These are phyloP conservation scores for Gnathonemus echidnorhynchus DNA, from an alignment of 2,113 vertebrate species.

Conservation along the genomic window DNA sequence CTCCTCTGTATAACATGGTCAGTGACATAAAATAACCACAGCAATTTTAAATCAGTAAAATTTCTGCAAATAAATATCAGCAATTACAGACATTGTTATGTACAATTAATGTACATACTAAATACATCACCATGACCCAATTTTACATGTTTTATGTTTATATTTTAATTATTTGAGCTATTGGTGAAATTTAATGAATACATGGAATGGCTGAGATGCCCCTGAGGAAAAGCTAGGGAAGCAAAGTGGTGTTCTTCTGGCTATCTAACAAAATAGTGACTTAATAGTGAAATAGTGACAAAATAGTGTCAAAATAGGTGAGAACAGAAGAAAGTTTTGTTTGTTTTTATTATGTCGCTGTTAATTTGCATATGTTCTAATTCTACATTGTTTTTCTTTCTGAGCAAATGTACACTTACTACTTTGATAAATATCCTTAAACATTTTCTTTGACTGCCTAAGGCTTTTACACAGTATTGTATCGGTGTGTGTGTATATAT, in stretches of 20 bases:
- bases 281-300: background rate
- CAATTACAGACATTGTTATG: background rate
- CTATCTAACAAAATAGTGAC: background rate
- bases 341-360: background rate
- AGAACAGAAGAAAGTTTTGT: background rate
- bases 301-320: background rate
- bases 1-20: conserved; percentile 53
- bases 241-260: background rate
- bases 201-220: background rate
- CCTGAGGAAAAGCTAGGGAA: no score
- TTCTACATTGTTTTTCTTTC: background rate
- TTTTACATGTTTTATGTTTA: background rate
- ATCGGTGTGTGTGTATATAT: background rate
- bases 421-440: background rate
- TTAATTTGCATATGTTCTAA: background rate
- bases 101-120: background rate
- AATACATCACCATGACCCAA: background rate
- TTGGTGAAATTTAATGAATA: background rate
- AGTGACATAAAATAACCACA: background rate
- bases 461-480: no score
- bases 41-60: background rate
- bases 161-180: background rate
- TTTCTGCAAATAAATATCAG: background rate
- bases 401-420: background rate
- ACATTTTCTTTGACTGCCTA: background rate